Evolutionary conservation across 2,888 invertebrate genomes (phyloP), one percentile per base, ranked within the genome.

Genomic region (Lamproptera curius): DNA sequence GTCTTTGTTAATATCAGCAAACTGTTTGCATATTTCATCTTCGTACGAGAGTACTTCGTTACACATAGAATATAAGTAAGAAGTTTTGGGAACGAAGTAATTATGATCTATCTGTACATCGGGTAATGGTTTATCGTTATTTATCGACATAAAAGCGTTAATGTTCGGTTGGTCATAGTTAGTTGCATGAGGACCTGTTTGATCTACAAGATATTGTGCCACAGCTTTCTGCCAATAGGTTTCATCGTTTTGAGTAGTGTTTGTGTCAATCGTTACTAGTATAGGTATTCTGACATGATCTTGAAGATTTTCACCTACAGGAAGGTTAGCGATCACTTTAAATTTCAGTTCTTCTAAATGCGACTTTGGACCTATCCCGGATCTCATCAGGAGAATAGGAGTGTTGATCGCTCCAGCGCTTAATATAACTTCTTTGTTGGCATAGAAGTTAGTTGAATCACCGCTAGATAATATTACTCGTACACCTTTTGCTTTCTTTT

Each of bases 101-200:
- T 85, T 85, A 37, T 85, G 85, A 52, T 85, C 85, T 50, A 85
- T 73, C 65, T 86, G 85, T 1, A 85, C 73, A 54, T 85, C 85
- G 2, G 86, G 85, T 13, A 83, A 55, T 2, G 42, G 26, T 60
- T 76, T 76, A 11, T 62, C 67, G 28, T 59, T 67, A 15, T 77
- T 65, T 1, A 78, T 70, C 1, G 84, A 76, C 2, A 85, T 45
- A 54, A 86, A 86, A 36, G 85, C 83, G 48, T 85, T 86, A 13
- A 86, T 66, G 39, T 82, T 85, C 1, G 81, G 82, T 52, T 85
- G 85, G 49, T 85, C 76, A 44, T 76, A 83, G 52, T 85, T 85
- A 1, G 75, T 83, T 31, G 82, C 57, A 38, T 73, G 65, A 0
- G 85, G 81, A n/a, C 85, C 86, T 2, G 65, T 72, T 54, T 76